Evolutionary conservation across 2,113 vertebrate genomes (phyloP).

Genomic region (Crotalus horridus): DNA sequence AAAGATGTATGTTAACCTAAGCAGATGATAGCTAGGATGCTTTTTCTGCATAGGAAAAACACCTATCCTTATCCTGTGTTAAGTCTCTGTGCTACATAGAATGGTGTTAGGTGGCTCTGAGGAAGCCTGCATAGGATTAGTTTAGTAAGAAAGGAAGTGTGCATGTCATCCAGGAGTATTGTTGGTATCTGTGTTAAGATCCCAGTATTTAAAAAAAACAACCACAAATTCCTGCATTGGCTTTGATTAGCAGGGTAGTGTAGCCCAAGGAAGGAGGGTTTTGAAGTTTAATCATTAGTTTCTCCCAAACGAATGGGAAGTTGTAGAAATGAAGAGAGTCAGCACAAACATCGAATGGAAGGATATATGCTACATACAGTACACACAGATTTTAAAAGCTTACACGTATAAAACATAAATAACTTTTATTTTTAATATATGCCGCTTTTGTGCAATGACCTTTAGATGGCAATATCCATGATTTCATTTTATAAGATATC

Average conservation of each 20-base stretch:
- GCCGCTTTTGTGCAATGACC: not conserved
- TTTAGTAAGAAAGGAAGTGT: not conserved
- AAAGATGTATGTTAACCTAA: not conserved
- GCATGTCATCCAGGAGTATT: not conserved
- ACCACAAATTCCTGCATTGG: not conserved
- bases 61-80: not conserved
- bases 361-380: no score
- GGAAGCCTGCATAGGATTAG: not conserved
- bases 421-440: not conserved
- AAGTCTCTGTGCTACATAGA: not conserved
- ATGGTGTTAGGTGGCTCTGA: not conserved
- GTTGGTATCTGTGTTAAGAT: not conserved
- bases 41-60: not conserved
- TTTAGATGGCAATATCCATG: not conserved
- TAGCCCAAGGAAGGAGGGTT: no score
- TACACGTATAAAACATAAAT: not conserved
- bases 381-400: not conserved
- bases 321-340: no score
- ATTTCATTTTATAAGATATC: not conserved
- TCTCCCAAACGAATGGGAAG: no score
- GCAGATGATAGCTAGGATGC: not conserved
- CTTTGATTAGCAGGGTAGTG: not conserved
- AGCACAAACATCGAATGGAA: no score
- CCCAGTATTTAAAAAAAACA: not conserved
- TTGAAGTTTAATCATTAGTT: no score